These are phyloP conservation scores for Peromyscus polionotus DNA, from an alignment of 2,113 vertebrate species.

Conservation along the genomic window DNA sequence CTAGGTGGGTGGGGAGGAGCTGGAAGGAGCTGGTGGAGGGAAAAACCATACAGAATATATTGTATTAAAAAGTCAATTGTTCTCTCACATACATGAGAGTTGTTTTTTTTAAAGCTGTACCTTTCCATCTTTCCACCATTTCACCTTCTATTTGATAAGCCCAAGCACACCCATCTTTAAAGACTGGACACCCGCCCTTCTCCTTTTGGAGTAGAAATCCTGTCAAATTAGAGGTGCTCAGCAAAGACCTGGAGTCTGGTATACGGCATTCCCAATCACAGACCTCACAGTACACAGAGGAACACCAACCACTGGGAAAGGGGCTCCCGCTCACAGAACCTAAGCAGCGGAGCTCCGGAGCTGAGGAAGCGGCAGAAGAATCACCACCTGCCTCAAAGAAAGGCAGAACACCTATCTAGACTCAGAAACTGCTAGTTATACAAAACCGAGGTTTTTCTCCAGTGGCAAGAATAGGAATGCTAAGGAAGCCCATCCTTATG, in stretches of 20 bases:
- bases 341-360: background rate
- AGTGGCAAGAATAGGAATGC: background rate
- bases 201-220: background rate
- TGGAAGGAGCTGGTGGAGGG: background rate
- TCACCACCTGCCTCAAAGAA: background rate
- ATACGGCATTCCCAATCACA: background rate
- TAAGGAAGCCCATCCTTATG: background rate
- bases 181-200: conserved; percentile 7
- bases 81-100: background rate
- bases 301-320: background rate
- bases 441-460: background rate
- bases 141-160: conserved; percentile 13
- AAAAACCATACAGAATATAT: background rate
- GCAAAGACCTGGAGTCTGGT: background rate
- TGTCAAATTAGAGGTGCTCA: background rate
- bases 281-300: background rate
- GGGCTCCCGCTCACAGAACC: background rate
- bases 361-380: background rate
- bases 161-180: conserved; percentile 16
- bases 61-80: background rate
- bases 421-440: background rate
- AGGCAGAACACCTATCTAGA: background rate
- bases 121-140: background rate
- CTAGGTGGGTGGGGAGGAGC: background rate
- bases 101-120: background rate